phyloP scores from a whole-genome alignment of 1,140 invertebrate species.

The Hylaeus volcanicus region DNA sequence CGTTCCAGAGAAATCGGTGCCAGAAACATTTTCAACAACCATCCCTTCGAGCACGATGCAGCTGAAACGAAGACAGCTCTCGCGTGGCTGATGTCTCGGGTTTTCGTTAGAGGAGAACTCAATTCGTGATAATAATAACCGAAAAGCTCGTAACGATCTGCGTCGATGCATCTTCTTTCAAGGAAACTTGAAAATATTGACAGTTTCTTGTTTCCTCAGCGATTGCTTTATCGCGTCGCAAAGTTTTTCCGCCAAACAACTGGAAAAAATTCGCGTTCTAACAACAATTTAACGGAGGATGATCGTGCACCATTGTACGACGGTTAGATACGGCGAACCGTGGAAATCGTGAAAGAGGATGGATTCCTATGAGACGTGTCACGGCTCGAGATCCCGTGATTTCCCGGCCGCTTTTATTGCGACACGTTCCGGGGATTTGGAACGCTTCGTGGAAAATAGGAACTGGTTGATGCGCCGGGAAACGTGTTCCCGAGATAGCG shows the following conservation, averaged over 20 bases:
- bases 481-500: constrained; percentile 14
- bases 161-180: too few relatives aligned
- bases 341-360: constrained; percentile 36
- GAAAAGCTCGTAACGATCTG: too few relatives aligned
- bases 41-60: not conserved
- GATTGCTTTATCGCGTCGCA: too few relatives aligned
- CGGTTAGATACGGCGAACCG: not conserved
- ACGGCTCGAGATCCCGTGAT: constrained; percentile 39
- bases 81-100: constrained; percentile 7
- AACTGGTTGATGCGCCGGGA: constrained; percentile 21
- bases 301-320: not conserved
- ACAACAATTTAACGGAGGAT: not conserved
- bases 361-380: constrained; percentile 27
- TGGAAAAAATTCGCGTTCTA: too few relatives aligned
- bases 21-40: not conserved
- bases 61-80: constrained; percentile 28
- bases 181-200: too few relatives aligned
- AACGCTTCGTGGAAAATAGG: constrained; percentile 27
- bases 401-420: constrained; percentile 39
- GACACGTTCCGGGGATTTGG: constrained; percentile 45
- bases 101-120: too few relatives aligned
- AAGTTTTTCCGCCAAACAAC: too few relatives aligned
- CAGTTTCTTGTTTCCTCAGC: too few relatives aligned
- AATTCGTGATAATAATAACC: too few relatives aligned
- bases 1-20: not conserved